A percentile compares a stretch with the other conserved stretches of the same genome.
phyloP scores from a whole-genome alignment of 2,113 vertebrate genomes.

The Turdus rufiventris region DNA sequence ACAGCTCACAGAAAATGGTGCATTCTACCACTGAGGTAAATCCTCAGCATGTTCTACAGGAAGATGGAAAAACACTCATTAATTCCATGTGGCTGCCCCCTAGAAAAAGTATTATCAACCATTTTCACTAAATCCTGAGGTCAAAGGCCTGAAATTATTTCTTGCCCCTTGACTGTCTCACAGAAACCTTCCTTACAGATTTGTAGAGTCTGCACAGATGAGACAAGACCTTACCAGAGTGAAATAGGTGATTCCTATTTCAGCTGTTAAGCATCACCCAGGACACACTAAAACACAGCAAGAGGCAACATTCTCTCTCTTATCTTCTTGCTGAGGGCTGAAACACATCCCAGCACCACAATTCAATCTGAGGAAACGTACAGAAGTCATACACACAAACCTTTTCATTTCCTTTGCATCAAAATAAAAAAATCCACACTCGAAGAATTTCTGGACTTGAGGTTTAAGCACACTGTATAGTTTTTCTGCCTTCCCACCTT shows the following conservation, averaged over 20 bases:
- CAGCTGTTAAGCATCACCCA: not conserved
- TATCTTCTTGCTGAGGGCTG: not conserved
- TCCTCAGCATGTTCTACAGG: fast-evolving
- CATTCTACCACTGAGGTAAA: not conserved
- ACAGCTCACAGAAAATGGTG: not conserved
- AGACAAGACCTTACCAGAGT: not conserved
- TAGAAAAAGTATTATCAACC: not conserved
- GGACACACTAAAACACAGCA: not conserved
- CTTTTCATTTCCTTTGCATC: constrained; percentile 85
- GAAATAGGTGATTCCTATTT: not conserved
- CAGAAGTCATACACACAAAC: constrained; percentile 67
- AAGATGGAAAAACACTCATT: not conserved
- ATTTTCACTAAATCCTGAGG: not conserved
- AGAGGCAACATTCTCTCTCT: not conserved
- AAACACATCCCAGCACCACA: not conserved
- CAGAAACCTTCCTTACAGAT: not conserved
- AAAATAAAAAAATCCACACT: constrained; percentile 94
- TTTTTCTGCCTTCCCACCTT: too few relatives aligned
- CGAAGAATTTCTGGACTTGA: too few relatives aligned
- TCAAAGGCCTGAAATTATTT: not conserved
- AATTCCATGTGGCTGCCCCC: fast-evolving
- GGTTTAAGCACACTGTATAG: too few relatives aligned
- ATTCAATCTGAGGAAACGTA: not conserved
- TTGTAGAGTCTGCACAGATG: not conserved
- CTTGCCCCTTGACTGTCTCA: not conserved